These are phyloP conservation scores for Oreochromis spilurus DNA, from an alignment of 2,113 vertebrate genomes.

Conservation along the genomic window DNA sequence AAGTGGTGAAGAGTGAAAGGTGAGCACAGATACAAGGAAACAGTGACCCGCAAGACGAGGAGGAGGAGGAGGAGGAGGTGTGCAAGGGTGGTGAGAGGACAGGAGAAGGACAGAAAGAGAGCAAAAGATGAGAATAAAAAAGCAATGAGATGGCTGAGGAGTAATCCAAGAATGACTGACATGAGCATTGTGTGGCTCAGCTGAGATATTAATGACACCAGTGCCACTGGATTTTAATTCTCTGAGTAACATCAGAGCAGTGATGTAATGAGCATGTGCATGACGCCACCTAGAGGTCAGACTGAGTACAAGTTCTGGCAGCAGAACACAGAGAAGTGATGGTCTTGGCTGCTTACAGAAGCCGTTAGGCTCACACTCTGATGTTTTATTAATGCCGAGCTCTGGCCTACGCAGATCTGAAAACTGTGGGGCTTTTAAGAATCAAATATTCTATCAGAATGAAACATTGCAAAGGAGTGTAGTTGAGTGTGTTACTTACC, in stretches of 20 bases:
- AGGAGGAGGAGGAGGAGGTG: conserved; percentile 12
- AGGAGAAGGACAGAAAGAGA: conserved; percentile 21
- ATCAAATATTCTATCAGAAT: conserved; percentile 49
- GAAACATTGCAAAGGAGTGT: conserved; percentile 15
- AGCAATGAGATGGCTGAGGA: conserved; percentile 62
- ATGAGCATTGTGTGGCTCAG: conserved; percentile 13
- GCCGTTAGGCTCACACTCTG: conserved; percentile 40
- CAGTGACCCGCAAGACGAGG: conserved; percentile 1
- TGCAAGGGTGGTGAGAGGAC: neutral
- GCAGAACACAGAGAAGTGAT: conserved; percentile 11
- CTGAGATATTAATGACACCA: neutral
- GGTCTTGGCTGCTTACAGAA: conserved; percentile 39
- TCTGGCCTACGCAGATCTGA: conserved; percentile 29
- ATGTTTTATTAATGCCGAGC: conserved; percentile 68
- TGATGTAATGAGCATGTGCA: neutral
- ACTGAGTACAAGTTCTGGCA: conserved; percentile 12
- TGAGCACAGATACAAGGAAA: neutral
- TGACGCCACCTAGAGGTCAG: conserved; percentile 53
- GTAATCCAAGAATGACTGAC: conserved; percentile 19
- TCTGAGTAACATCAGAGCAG: neutral
- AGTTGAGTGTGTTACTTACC: conserved; percentile 68
- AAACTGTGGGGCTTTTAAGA: conserved; percentile 41
- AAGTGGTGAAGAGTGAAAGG: neutral
- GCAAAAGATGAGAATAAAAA: conserved; percentile 45
- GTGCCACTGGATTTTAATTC: neutral